Evolutionary conservation across 2,888 invertebrate genomes (phyloP), one percentile per base, ranked within the genome.

Genomic region (Erebia aethiops): DNA sequence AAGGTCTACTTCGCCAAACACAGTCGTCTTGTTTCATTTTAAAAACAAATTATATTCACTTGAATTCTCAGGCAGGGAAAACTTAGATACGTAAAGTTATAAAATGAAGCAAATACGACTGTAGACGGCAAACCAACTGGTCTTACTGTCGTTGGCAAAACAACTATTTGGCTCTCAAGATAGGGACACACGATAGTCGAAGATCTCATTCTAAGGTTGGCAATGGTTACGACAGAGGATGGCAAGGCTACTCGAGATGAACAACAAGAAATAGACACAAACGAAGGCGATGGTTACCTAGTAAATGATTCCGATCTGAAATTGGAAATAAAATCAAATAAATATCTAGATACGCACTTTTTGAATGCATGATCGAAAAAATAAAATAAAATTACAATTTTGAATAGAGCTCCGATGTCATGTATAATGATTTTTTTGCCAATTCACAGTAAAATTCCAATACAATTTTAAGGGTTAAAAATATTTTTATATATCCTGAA

Each of bases 271-370:
- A 84, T 78, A 79, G 81, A 82, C 85, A 78, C 74, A 77, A 75
- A 86, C 82, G 85, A 83, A 85, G 82, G 81, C 85, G 87, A 87
- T 87, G 88, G 87, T 93, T 93, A 94, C 94, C 94, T 92, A 93
- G 87, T 90, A 91, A 90, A 93, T 94, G 94, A 93, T 91, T 93
- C 94, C 94, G 94, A 93, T 94, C 93, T 93, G 94, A 93, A 94
- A 93, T 87, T 91, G 90, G 90, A 91, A 92, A 93, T 86, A 82
- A n/a, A 77, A 80, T 81, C 79, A 88, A 90, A 90, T 91, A 83
- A 91, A 91, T 90, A 85, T 73, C 73, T 73, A 64, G 71, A 76
- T 83, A 77, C 81, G 69, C 77, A 78, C 77, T 84, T 82, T 77
- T 79, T 64, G 26, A 82, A 82, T 74, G 71, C 85, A 86, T 86